phyloP scores from a whole-genome alignment of 1,140 invertebrate genomes.

The Drosophila neocordata region DNA sequence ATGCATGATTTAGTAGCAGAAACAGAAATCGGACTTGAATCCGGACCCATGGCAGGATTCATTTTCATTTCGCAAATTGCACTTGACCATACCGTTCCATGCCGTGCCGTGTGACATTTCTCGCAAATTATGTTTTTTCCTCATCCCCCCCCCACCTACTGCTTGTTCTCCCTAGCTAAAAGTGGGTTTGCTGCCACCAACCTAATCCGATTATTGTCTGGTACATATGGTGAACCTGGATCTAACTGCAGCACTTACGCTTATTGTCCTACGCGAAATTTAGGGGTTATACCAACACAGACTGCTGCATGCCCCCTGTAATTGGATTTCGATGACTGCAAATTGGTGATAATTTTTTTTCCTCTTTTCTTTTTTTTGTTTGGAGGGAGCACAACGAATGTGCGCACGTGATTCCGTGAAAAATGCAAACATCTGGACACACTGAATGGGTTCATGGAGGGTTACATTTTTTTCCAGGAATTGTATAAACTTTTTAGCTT shows the following conservation, averaged over 20 bases:
- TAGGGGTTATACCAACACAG: slow-evolving; percentile 27
- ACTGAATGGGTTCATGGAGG: slow-evolving; percentile 39
- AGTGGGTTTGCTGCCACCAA: slow-evolving; percentile 33
- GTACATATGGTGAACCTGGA: slow-evolving; percentile 41
- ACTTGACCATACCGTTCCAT: slow-evolving; percentile 52
- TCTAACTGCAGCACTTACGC: slow-evolving; percentile 56
- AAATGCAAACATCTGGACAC: slow-evolving; percentile 67
- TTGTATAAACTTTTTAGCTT: slow-evolving; percentile 6
- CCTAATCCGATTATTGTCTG: slow-evolving; percentile 79
- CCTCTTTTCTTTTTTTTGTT: slow-evolving; percentile 73
- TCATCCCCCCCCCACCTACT: no score
- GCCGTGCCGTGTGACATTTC: slow-evolving; percentile 77
- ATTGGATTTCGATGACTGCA: slow-evolving; percentile 83
- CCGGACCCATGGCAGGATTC: slow-evolving; percentile 10
- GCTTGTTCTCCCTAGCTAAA: slow-evolving; percentile 14
- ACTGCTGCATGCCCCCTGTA: slow-evolving; percentile 47
- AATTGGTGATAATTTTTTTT: slow-evolving; percentile 83
- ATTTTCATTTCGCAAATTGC: slow-evolving; percentile 76
- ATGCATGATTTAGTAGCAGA: slow-evolving; percentile 72
- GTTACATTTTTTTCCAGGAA: slow-evolving; percentile 29
- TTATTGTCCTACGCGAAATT: slow-evolving; percentile 42
- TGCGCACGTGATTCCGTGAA: slow-evolving; percentile 65
- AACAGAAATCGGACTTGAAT: slow-evolving; percentile 26
- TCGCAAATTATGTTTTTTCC: slow-evolving; percentile 79
- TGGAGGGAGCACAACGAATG: slow-evolving; percentile 33